These are phyloP conservation scores for Sebastes elongatus DNA, from an alignment of 2,797 vertebrate genomes.

Conservation along the genomic window DNA sequence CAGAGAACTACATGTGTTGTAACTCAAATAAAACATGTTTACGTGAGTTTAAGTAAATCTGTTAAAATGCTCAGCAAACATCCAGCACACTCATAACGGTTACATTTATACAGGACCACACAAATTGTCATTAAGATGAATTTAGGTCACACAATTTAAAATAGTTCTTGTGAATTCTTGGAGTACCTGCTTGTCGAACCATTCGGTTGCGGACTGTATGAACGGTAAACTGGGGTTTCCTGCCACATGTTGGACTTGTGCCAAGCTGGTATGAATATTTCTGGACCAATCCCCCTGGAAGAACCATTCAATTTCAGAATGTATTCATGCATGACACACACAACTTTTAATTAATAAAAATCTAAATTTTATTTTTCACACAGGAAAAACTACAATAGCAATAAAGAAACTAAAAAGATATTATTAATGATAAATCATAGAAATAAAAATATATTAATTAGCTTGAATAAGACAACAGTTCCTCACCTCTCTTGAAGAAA, in stretches of 20 bases:
- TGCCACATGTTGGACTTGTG: slow-evolving; percentile 79
- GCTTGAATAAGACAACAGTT: neutral
- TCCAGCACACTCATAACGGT: neutral
- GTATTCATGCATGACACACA: neutral
- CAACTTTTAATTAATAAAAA: neutral
- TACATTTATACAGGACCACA: neutral
- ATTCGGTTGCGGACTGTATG: slow-evolving; percentile 61
- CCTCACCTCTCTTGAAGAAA: slow-evolving; percentile 95
- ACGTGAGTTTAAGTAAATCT: neutral
- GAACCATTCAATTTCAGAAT: neutral
- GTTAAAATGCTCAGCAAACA: neutral
- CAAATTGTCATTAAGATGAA: neutral
- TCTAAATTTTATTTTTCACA: neutral
- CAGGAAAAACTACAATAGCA: neutral
- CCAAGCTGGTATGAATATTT: slow-evolving; percentile 90
- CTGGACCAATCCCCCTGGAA: slow-evolving; percentile 88
- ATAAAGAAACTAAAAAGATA: neutral
- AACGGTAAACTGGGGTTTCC: slow-evolving; percentile 63
- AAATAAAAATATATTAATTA: neutral
- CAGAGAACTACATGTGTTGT: slow-evolving; percentile 5
- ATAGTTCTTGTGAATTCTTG: neutral
- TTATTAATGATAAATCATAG: too few species aligned
- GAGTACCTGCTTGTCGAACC: slow-evolving; percentile 72
- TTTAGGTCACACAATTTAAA: neutral
- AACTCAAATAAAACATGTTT: slow-evolving; percentile 17